Evolutionary conservation across 1,140 invertebrate species (phyloP), one percentile per base, ranked within the genome.

Genomic region (Drosophila ohnishii): DNA sequence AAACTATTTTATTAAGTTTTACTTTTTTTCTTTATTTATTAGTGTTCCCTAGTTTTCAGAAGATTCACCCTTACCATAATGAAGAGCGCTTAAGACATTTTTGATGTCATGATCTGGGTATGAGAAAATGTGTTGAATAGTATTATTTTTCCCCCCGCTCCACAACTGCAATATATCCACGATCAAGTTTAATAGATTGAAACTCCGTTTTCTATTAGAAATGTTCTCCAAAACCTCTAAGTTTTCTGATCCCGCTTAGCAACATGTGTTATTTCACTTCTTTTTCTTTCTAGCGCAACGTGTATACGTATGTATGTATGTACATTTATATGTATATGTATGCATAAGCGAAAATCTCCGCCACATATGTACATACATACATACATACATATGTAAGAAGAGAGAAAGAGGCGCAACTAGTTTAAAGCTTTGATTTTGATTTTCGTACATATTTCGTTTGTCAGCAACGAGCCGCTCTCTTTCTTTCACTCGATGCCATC

Each of bases 381-480:
- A 22, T 22, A 22, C 19, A 22, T 22, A 22, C 19, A 22, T 28
- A 28, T 28, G 25, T 28, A 28, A 28, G 34, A 25, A n/a, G 34
- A 34, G 45, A 34, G 28, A 66, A 50, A 47, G 25, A 64, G 22
- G 78, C 69, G 81, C 81, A 85, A 85, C 81, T 85, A 85, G 81
- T 85, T 85, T 85, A 71, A 86, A 72, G 67, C 82, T 85, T 85
- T 62, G 67, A 58, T 64, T 60, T 58, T 42, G 51, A 57, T 30
- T 44, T 44, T 53, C 35, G 61, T 48, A 28, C 25, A 28, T 28
- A 34, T 44, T 44, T 34, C 6, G 14, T 30, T 35, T 37, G 19
- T 42, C 28, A 58, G 19, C 40, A 30, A 10, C 13, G 28, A 57
- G 40, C 28, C 42, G 13, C 30, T 50, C 56, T 34, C 51, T 13